phyloP scores from a whole-genome alignment of 1,140 invertebrate species.

The Megathymus violae region DNA sequence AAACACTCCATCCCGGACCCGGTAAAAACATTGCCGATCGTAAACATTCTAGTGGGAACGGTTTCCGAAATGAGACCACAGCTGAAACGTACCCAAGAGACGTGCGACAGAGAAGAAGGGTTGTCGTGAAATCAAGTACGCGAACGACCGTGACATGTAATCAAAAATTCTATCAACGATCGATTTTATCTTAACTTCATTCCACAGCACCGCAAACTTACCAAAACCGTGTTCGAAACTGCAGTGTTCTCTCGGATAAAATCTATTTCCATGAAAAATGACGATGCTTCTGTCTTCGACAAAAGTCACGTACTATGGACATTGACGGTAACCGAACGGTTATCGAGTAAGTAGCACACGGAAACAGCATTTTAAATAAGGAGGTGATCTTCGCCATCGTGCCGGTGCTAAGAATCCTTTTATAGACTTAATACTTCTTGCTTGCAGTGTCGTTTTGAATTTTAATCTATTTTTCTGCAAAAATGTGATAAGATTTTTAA shows the following conservation, averaged over 20 bases:
- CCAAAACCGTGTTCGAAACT: conserved; percentile 52
- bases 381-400: conserved; percentile 14
- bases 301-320: conserved; percentile 61
- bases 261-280: conserved; percentile 59
- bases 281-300: conserved; percentile 47
- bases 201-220: too few species aligned
- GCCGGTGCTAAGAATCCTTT: not conserved
- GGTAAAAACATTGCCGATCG: conserved; percentile 15
- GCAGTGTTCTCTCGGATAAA: conserved; percentile 56
- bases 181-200: too few species aligned
- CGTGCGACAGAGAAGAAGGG: not conserved
- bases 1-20: conserved; percentile 15
- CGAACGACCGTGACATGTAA: conserved; percentile 34
- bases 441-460: conserved; percentile 1
- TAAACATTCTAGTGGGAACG: conserved; percentile 32
- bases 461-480: too few species aligned
- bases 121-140: conserved; percentile 12
- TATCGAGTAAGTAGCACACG: conserved; percentile 36
- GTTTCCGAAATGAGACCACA: conserved; percentile 29
- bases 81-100: conserved; percentile 25
- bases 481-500: too few species aligned
- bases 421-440: conserved; percentile 12
- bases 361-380: conserved; percentile 33
- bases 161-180: conserved; percentile 43
- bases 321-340: conserved; percentile 39